Evolutionary conservation across 2,113 vertebrate genomes (phyloP).

Genomic region (Passer montanus): DNA sequence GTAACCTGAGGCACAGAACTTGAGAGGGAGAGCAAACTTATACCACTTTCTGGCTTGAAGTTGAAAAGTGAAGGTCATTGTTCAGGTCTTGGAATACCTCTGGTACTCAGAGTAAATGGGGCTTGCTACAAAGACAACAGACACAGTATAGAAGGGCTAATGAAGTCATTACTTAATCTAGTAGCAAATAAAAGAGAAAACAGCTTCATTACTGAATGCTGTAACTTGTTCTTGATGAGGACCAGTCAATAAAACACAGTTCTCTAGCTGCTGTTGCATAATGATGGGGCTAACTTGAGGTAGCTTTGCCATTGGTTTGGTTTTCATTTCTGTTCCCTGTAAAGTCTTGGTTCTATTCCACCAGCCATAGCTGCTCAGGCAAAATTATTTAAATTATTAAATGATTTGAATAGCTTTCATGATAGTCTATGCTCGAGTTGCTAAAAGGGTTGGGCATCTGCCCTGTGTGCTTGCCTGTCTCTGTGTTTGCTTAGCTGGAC

Average conservation of each 20-base stretch:
- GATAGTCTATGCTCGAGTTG: neutral
- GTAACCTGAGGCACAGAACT: neutral
- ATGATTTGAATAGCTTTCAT: neutral
- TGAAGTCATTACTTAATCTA: neutral
- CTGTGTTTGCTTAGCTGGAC: neutral
- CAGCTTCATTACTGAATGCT: neutral
- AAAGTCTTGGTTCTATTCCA: neutral
- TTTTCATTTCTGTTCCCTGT: fast-evolving
- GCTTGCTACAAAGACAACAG: neutral
- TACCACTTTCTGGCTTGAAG: neutral
- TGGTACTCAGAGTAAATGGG: neutral
- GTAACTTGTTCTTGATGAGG: neutral
- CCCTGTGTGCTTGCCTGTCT: neutral
- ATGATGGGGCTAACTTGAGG: neutral
- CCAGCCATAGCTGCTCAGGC: neutral
- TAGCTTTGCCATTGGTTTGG: neutral
- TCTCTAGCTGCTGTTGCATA: neutral
- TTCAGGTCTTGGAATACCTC: neutral
- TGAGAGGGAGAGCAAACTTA: neutral
- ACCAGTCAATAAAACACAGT: neutral
- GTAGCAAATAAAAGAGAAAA: neutral
- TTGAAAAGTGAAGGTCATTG: neutral
- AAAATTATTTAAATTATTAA: neutral
- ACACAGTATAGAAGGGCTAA: neutral
- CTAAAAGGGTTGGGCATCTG: neutral